Conservation (phyloP, 2,888 invertebrate species). For the Meloe dianella region DNA sequence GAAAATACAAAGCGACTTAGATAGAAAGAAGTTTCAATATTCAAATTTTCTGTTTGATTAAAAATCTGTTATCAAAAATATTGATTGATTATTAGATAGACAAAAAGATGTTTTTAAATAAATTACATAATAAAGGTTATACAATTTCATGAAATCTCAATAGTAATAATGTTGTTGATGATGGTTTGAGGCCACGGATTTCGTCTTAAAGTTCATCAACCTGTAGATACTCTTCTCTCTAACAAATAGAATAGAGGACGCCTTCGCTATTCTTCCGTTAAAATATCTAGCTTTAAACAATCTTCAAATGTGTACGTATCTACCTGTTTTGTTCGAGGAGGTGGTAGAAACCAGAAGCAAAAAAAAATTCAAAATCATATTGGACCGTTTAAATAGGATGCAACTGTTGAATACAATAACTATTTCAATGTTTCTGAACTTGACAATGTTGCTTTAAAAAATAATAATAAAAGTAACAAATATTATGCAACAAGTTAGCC, state of each 20-base stretch:
- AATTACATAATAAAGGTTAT: background rate
- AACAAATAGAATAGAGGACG: background rate
- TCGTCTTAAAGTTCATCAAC: background rate
- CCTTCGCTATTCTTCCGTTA: slow-evolving; percentile 2
- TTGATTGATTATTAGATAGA: background rate
- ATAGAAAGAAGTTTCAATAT: background rate
- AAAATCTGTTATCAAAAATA: background rate
- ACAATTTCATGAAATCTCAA: background rate
- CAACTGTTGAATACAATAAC: background rate
- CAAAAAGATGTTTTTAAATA: background rate
- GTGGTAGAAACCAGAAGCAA: background rate
- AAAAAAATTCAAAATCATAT: background rate
- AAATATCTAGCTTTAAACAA: no score
- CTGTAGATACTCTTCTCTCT: background rate
- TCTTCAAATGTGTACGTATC: background rate
- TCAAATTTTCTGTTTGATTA: background rate
- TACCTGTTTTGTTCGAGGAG: background rate
- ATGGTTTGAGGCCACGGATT: slow-evolving; percentile 4
- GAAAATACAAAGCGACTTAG: background rate
- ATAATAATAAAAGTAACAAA: background rate
- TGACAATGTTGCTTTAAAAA: background rate
- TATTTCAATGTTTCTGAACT: background rate
- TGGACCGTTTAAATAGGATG: background rate
- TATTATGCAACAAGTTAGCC: slow-evolving; percentile 4
- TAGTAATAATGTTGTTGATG: background rate